These are phyloP conservation scores for Brachionus rotundiformis DNA, from an alignment of 1,140 invertebrate genomes.

Conservation along the genomic window DNA sequence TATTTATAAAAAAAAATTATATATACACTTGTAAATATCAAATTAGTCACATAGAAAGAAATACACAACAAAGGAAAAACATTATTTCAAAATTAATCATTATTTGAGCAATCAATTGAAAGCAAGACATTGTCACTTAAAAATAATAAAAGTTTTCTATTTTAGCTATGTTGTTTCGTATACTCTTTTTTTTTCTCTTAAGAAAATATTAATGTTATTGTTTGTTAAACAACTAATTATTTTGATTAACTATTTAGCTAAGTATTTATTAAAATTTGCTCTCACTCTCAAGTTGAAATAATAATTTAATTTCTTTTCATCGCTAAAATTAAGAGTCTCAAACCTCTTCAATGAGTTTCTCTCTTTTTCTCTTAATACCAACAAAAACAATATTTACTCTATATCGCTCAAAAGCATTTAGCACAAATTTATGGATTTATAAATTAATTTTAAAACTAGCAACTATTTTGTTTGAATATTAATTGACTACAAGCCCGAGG, in stretches of 20 bases:
- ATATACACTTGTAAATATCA: conserved; percentile 28
- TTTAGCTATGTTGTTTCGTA: background rate
- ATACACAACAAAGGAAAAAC: background rate
- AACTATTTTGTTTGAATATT: conserved; percentile 24
- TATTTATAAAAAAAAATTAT: background rate
- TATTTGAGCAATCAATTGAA: conserved; percentile 16
- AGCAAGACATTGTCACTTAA: background rate
- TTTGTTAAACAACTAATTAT: conserved; percentile 48
- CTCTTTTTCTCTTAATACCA: background rate
- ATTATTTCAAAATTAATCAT: conserved; percentile 23
- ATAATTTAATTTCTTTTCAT: conserved; percentile 39
- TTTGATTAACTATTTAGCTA: conserved; percentile 46
- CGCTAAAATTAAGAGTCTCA: background rate
- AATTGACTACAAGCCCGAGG: conserved; percentile 25
- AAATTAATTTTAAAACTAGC: conserved; percentile 39
- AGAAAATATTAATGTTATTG: conserved; percentile 29
- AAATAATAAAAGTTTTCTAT: background rate
- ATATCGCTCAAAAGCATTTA: background rate
- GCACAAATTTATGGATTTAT: conserved; percentile 8
- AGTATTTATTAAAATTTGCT: conserved; percentile 29
- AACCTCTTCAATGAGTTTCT: conserved; percentile 19
- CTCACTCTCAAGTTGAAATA: conserved; percentile 28
- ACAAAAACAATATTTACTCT: conserved; percentile 40
- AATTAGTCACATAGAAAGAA: conserved; percentile 32
- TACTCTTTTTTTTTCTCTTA: conserved; percentile 28